Evolutionary conservation across 2,113 vertebrate genomes (phyloP).

Genomic region (Semicossyphus pulcher): DNA sequence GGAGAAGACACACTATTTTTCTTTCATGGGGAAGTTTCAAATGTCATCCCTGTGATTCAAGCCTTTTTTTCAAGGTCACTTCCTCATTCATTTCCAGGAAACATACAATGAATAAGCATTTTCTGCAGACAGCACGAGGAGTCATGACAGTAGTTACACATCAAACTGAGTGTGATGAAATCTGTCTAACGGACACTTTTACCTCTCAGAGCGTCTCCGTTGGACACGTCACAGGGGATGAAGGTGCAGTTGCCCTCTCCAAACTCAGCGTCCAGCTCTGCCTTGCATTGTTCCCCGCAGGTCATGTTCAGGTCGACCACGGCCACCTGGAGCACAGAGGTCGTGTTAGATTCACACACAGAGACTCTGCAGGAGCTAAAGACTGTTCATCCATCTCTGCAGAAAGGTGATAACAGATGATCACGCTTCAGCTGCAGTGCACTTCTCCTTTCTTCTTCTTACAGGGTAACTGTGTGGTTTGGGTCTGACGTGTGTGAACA

Average conservation of each 20-base stretch:
- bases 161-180: not conserved
- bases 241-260: conserved; percentile 87
- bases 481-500: conserved; percentile 6
- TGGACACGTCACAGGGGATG: conserved; percentile 91
- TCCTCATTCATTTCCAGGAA: conserved; percentile 1
- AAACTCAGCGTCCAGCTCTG: conserved; percentile 87
- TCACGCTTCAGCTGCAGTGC: not conserved
- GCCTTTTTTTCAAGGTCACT: not conserved
- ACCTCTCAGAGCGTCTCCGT: conserved; percentile 89
- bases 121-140: not conserved
- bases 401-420: not conserved
- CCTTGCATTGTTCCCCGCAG: conserved; percentile 86
- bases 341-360: not conserved
- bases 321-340: conserved; percentile 79
- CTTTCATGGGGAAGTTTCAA: not conserved
- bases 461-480: not conserved
- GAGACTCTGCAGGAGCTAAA: not conserved
- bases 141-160: not conserved
- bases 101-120: not conserved
- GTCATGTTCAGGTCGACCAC: conserved; percentile 89
- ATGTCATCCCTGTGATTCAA: not conserved
- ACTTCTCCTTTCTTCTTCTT: not conserved
- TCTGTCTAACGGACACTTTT: conserved; percentile 27
- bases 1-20: too few species aligned
- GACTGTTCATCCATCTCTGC: not conserved